Evolutionary conservation across 2,113 vertebrate species (phyloP), one percentile per base, ranked within the genome.

Genomic region (Micronycteris hirsuta): DNA sequence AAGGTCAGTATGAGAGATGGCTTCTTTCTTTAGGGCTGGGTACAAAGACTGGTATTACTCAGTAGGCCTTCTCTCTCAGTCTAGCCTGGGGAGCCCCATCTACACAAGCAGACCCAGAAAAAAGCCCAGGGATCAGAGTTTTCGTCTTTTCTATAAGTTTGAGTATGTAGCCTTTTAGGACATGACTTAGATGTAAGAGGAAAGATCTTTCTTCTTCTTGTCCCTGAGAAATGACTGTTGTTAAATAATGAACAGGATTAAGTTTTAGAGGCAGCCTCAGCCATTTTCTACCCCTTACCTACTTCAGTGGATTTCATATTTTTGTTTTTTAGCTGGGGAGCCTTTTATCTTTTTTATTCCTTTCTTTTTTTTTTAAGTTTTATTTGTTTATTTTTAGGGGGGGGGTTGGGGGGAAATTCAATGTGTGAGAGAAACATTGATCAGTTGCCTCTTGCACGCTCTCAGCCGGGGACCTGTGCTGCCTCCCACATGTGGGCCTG

Each of bases 1-100:
- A 99, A 99, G 99, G 99, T 99, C 95, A 97, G 98, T 5, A 16
- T 4, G 33, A 77, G 81, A 28, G 16, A 1, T 93, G 1, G 22
- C 11, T 93, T 77, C 71, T 76, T 87, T 45, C 54, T 81, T 61
- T 65, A 65, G 49, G 52, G 31, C 58, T 77, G 15, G 78, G 41
- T 78, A 54, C n/a, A 61, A 82, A 67, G 43, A 76, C 38, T 16
- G 49, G 20, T 54, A 14, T 43, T 93, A 24, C 16, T 89, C 52
- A 63, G 3, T 7, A 94, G 86, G 65, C 10, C 8, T 67, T 76
- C 65, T 94, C 28, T 83, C 61, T 93, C 6, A 5, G 5, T 63
- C 56, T 33, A 52, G n/a, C 10, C 47, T 95, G 16, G 71, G 82
- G 14, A 93, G 33, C 71, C 28, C 47, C 36, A n/a, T 56, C 52